A percentile compares a stretch with the other conserved stretches of the same genome.
phyloP scores from a whole-genome alignment of 2,113 vertebrate species.

The Toxotes chatareus region DNA sequence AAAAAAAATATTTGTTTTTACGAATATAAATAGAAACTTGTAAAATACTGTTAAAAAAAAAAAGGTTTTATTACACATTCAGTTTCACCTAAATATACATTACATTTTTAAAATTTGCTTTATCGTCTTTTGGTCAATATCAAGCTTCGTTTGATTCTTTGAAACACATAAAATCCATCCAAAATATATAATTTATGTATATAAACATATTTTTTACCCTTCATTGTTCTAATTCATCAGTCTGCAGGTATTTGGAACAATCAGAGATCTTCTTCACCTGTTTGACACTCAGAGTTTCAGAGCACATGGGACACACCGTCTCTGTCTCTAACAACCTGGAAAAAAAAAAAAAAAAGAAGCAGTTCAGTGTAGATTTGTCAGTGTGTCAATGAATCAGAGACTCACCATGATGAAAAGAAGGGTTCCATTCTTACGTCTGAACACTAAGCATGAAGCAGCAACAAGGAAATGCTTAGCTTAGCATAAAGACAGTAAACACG shows the following conservation, averaged over 20 bases:
- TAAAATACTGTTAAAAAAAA: neutral
- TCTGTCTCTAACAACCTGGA: constrained; percentile 90
- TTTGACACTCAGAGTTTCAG: constrained; percentile 82
- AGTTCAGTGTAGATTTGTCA: neutral
- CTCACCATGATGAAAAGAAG: too few species aligned
- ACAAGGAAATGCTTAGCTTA: neutral
- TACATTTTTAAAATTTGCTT: neutral
- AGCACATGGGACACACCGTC: constrained; percentile 94
- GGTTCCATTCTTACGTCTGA: too few species aligned
- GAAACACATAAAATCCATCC: neutral
- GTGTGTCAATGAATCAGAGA: neutral
- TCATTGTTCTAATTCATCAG: constrained; percentile 82
- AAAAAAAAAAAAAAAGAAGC: constrained; percentile 11
- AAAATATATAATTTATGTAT: constrained; percentile 16
- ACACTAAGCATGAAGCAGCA: neutral
- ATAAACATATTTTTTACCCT: neutral
- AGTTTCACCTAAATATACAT: neutral
- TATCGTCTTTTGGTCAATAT: neutral
- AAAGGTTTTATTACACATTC: neutral
- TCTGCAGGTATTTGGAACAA: constrained; percentile 86
- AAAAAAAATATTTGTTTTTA: neutral
- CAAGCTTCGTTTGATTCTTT: neutral
- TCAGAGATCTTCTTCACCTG: constrained; percentile 88
- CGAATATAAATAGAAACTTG: neutral
- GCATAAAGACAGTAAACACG: too few species aligned